Percentiles rank a stretch among this genome's conserved stretches.
Evolutionary conservation across 2,113 vertebrate genomes (phyloP).

Genomic region (Bucco capensis): DNA sequence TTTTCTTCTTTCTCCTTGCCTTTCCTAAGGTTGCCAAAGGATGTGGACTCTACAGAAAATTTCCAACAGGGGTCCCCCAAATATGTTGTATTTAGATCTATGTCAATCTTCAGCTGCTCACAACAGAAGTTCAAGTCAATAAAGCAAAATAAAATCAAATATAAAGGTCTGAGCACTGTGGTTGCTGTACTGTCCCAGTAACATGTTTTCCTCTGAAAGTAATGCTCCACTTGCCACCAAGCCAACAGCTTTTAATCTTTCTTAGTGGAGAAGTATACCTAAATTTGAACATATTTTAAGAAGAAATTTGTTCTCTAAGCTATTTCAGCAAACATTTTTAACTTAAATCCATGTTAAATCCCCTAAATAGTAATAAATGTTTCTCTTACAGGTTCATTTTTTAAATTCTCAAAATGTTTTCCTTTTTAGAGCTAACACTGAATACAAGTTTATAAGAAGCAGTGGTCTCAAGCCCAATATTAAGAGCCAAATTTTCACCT

Average conservation of each 20-base stretch:
- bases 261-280: neutral
- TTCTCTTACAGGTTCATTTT: neutral
- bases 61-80: neutral
- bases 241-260: neutral
- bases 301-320: neutral
- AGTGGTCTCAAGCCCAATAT: neutral
- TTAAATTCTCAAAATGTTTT: neutral
- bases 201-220: neutral
- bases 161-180: neutral
- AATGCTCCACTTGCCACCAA: neutral
- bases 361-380: neutral
- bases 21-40: neutral
- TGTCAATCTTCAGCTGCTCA: neutral
- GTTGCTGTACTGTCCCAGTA: neutral
- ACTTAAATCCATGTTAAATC: neutral
- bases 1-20: slow-evolving; percentile 24
- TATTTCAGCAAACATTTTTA: neutral
- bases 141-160: neutral
- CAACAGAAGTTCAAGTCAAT: neutral
- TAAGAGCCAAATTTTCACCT: neutral
- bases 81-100: neutral
- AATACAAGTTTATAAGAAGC: neutral
- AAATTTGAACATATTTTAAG: neutral
- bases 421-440: neutral
- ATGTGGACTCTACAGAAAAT: neutral